Evolutionary conservation across 2,888 invertebrate species (phyloP).

Genomic region (Deilephila elpenor): DNA sequence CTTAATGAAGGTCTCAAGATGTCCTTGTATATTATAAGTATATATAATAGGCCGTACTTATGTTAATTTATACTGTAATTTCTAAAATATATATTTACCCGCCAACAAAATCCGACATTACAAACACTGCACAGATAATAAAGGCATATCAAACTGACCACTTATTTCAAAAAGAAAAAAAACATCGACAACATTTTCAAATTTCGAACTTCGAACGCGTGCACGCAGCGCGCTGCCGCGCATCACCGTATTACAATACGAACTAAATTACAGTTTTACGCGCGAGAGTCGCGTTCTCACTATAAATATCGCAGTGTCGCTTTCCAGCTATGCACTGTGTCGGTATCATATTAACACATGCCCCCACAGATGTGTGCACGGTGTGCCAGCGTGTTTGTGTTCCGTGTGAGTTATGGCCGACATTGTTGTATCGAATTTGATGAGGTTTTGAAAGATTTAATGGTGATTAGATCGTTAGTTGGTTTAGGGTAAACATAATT

Average conservation of each 20-base stretch:
- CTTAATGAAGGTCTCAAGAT: too few relatives aligned
- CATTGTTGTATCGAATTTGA: slow-evolving; percentile 28
- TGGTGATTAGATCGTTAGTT: slow-evolving; percentile 28
- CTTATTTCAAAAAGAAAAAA: slow-evolving; percentile 36
- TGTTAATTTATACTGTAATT: neutral
- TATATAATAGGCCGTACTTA: too few relatives aligned
- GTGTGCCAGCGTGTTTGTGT: slow-evolving; percentile 20
- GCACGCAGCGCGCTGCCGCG: slow-evolving; percentile 69
- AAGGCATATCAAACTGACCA: slow-evolving; percentile 31
- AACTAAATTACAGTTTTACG: slow-evolving; percentile 63
- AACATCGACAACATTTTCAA: slow-evolving; percentile 46
- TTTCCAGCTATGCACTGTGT: slow-evolving; percentile 45
- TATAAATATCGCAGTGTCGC: slow-evolving; percentile 66
- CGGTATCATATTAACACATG: slow-evolving; percentile 43
- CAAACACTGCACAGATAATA: slow-evolving; percentile 2
- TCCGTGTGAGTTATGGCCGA: slow-evolving; percentile 15
- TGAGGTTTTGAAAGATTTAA: slow-evolving; percentile 31
- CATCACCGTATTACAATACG: slow-evolving; percentile 54
- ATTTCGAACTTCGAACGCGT: slow-evolving; percentile 43
- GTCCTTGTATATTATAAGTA: too few relatives aligned
- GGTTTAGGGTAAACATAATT: slow-evolving; percentile 26
- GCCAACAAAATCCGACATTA: slow-evolving; percentile 13
- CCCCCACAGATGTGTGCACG: slow-evolving; percentile 33
- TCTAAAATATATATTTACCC: slow-evolving; percentile 4
- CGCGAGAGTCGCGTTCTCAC: slow-evolving; percentile 59